These are phyloP conservation scores for Bombus breviceps DNA, from an alignment of 1,140 invertebrate species.

Conservation along the genomic window DNA sequence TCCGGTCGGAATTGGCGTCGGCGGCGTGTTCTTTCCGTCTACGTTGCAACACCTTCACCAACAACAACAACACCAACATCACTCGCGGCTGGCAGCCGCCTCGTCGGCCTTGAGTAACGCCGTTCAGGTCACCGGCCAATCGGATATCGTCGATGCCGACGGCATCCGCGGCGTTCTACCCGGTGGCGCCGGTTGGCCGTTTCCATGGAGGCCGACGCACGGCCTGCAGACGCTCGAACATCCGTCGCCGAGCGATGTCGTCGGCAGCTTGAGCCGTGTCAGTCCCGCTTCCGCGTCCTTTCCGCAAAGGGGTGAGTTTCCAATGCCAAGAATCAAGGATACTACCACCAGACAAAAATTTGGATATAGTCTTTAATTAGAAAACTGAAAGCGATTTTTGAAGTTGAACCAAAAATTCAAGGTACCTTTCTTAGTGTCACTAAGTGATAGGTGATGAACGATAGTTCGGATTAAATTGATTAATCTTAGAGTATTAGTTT, in stretches of 20 bases:
- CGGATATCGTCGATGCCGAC: conserved; percentile 73
- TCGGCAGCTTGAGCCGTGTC: conserved; percentile 76
- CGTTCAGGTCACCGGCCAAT: conserved; percentile 77
- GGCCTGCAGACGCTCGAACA: conserved; percentile 79
- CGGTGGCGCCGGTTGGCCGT: conserved; percentile 78
- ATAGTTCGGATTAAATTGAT: background rate
- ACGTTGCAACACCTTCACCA: conserved; percentile 80
- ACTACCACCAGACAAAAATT: too few relatives aligned
- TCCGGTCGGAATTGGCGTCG: conserved; percentile 84
- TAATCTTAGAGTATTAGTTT: background rate
- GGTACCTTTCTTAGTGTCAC: background rate
- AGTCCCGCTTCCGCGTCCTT: conserved; percentile 79
- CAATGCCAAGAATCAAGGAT: too few relatives aligned
- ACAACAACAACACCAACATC: conserved; percentile 77
- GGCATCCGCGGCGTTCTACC: conserved; percentile 78
- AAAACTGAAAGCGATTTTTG: background rate
- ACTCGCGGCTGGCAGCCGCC: conserved; percentile 76
- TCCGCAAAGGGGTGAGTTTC: conserved; percentile 79
- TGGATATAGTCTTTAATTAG: background rate
- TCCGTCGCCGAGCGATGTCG: conserved; percentile 76
- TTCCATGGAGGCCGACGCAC: conserved; percentile 80
- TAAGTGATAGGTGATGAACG: background rate
- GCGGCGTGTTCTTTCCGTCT: conserved; percentile 80
- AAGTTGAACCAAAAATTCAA: background rate
- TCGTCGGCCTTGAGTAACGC: conserved; percentile 78